A percentile compares a stretch with the other conserved stretches of the same genome.
phyloP scores from a whole-genome alignment of 2,888 invertebrate species.

The Bruchidius siliquastri region DNA sequence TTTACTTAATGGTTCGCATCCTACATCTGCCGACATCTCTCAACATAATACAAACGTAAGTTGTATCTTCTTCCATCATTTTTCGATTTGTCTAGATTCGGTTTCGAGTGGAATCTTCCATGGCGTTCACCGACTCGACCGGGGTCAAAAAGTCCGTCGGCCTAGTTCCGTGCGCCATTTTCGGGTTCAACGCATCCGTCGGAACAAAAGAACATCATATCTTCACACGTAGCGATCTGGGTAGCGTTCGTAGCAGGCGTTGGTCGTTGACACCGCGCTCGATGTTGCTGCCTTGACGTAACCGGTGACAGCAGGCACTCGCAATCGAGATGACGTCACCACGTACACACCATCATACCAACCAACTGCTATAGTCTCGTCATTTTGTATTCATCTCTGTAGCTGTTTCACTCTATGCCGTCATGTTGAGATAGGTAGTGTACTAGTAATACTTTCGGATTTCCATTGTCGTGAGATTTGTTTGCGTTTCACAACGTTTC shows the following conservation, averaged over 20 bases:
- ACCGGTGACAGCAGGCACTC: not conserved
- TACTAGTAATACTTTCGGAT: too few relatives aligned
- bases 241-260: not conserved
- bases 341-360: not conserved
- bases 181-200: not conserved
- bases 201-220: not conserved
- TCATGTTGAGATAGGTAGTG: not conserved
- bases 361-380: not conserved
- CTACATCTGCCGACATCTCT: too few relatives aligned
- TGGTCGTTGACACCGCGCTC: not conserved
- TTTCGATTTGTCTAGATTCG: not conserved
- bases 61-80: not conserved
- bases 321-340: not conserved
- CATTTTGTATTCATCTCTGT: not conserved
- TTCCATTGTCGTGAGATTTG: too few relatives aligned
- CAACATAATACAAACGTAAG: too few relatives aligned
- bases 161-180: slow-evolving; percentile 2
- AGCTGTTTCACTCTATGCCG: not conserved
- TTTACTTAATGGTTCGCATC: too few relatives aligned
- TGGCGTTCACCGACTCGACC: not conserved
- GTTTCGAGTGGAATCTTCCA: not conserved
- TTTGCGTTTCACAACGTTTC: too few relatives aligned
- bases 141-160: slow-evolving; percentile 1
- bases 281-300: not conserved
- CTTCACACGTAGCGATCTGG: not conserved